Evolutionary conservation across 92 coral and sea anemone species (phyloP), one percentile per base, ranked within the genome.

Genomic region (Epizoanthus ramosus): DNA sequence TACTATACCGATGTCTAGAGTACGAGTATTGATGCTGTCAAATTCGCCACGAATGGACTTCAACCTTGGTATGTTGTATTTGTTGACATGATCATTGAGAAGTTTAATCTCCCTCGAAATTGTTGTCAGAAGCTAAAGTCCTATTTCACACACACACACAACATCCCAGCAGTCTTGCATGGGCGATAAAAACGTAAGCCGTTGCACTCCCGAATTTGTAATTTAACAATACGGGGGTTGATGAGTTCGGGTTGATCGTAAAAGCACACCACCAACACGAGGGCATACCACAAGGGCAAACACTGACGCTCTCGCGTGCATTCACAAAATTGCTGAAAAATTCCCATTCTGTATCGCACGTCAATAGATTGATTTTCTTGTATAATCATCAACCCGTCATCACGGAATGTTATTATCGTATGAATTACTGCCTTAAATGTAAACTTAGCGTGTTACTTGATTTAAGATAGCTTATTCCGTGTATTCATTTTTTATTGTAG

Each of bases 41-140:
- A 24, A 21, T 50, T 14, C 70, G 8, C 43, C 72, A 18, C 5
- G 72, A 14, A 67, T 67, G 72, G 72, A 67, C 72, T 67, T 67
- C 82, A 77, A 77, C 82, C 43, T 35, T 77, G 82, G 82, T 77
- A 77, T 77, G 82, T 77, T 37, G 56, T 60, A 14, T 24, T 77
- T 77, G 82, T 77, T 77, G 22, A 77, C 82, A 39, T 77, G 82
- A 60, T 58, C 23, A 61, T 22, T 56, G 33, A 37, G 58, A 15
- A 61, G 70, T 39, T 19, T 77, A 77, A 61, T 47, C 57, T 39
- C 69, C 57, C 82, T 41, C 37, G 65, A 22, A 41, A 43, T 63
- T 60, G 41, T 37, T 5, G 17, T 19, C 68, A 68, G 4, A 13
- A 18, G 25, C 39, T 56, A 45, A 60, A 8, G 70, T 24, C 63